Evolutionary conservation across 1,140 invertebrate genomes (phyloP), one percentile per base, ranked within the genome.

Genomic region (Lepidurus packardi): DNA sequence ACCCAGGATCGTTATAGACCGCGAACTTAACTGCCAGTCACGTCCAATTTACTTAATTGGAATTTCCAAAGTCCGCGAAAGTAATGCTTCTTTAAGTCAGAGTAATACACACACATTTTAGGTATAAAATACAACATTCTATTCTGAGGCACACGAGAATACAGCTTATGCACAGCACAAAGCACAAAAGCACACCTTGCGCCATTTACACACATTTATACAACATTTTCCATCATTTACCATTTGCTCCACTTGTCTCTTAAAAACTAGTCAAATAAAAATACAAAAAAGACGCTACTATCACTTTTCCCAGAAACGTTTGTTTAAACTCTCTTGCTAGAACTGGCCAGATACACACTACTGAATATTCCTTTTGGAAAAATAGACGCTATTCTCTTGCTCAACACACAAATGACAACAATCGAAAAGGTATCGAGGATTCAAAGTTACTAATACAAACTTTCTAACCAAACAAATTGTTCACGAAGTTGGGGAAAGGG

Each of bases 51-150:
- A 34, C 34, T 34, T 34, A 34, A 34, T 34, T 3, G 34, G 3
- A 34, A 34, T 34, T 34, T 34, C 34, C 34, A 34, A 2, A 34
- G 4, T 34, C 2, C 34, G 34, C 1, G 3, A 34, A 34, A 34
- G 34, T 2, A 34, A 34, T 34, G 34, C 34, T 34, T 34, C 34
- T 34, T 34, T 34, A 34, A 34, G 34, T 4, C 3, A 34, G 3
- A 34, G 34, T 34, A 34, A 34, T 34, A 34, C 34, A 4, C 34
- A 34, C 2, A 34, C 3, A 34, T 65, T 65, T 65, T 65, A n/a
- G 53, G 53, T 65, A 65, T 65, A 65, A 65, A 65, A 65, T 65
- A 65, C 53, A 65, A 65, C 53, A 65, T 65, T 65, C 53, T 65
- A 65, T 65, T 65, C 53, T 65, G 53, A 65, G 53, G n/a, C 53